Conservation (phyloP, 2,113 vertebrate genomes). For the Platanista minor region DNA sequence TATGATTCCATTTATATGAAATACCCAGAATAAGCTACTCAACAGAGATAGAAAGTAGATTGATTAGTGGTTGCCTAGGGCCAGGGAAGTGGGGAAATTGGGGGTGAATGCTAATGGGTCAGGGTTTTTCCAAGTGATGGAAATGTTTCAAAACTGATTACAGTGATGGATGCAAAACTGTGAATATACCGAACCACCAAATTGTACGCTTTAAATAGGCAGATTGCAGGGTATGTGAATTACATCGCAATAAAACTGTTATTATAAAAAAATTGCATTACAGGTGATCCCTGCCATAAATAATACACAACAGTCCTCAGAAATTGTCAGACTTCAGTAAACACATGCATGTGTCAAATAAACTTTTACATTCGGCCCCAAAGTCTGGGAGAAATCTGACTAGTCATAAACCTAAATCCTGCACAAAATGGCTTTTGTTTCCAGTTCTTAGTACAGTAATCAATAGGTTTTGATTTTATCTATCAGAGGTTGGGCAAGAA, state of each 20-base stretch:
- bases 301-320: background rate
- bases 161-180: background rate
- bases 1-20: background rate
- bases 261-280: background rate
- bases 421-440: slow-evolving; percentile 19
- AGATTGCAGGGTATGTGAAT: background rate
- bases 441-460: background rate
- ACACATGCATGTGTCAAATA: background rate
- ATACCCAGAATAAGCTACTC: background rate
- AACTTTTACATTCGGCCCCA: background rate
- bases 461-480: background rate
- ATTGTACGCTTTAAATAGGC: background rate
- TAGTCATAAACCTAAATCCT: background rate
- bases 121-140: background rate
- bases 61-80: background rate
- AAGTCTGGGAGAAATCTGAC: background rate
- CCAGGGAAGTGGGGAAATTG: background rate
- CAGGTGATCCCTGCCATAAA: background rate
- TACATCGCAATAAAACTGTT: background rate
- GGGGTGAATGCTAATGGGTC: background rate
- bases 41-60: background rate
- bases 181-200: background rate
- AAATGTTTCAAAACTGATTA: background rate
- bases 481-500: background rate
- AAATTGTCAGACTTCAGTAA: background rate